Base-by-base conservation (phyloP, 2,888 invertebrate species). In the Eupithecia dodoneata region DNA sequence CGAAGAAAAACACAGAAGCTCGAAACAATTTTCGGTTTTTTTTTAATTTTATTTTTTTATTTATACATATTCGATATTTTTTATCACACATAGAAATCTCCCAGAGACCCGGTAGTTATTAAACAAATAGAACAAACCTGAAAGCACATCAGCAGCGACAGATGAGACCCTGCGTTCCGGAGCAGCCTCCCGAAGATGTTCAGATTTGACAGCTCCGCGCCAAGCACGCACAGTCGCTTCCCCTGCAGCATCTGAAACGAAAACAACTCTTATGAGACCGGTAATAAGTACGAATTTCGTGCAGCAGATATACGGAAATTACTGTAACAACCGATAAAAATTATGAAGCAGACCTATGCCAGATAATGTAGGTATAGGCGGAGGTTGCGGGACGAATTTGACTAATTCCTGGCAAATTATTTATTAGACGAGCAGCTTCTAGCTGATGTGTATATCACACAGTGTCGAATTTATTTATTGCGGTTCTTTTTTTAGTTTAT, bases 141-240 rank as follows among this genome's bases (percentile, higher is more conserved):
- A 89, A 97, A 98, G 87, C 96, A 97, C 87, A 96, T 96, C 80
- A 98, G 95, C 59, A 98, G 92, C 76, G 96, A 93, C 76, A 96
- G 94, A 83, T 97, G 96, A 82, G 97, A 96, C 30, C 93, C 97
- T 83, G 96, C 96, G 80, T 97, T 96, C 84, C 96, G 96, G 80
- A 98, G 92, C 88, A 98, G 95, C 83, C 96, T 94, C 83, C 96
- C 96, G 90, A 98, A 97, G 73, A 96, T 96, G 79, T 97, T 96
- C 87, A 98, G 89, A 87, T 97, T 95, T 74, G 96, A 96, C 80
- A 97, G 96, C 91, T 97, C 98, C 78, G 96, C 91, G 66, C 96
- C 96, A 77, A 98, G 93, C 82, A 97, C 94, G 86, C 97, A 97
- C 73, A 97, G 93, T 81, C 96, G 94, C 85, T 97, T 96, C 87